phyloP scores from a whole-genome alignment of 2,113 vertebrate genomes.

The Climacteris rufus region DNA sequence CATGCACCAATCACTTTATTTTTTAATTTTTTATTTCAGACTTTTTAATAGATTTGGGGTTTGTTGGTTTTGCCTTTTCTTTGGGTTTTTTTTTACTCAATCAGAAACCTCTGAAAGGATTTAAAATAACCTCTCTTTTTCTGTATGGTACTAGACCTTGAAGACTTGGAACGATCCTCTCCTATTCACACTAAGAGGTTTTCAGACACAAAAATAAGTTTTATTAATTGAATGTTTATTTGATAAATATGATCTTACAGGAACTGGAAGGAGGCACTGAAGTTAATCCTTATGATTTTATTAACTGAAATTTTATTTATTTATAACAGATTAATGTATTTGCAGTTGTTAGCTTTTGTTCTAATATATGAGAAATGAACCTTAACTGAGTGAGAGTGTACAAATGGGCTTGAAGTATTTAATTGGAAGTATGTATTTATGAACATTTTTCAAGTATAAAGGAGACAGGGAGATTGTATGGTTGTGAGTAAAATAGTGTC shows the following conservation, averaged over 20 bases:
- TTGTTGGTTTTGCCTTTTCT: background rate
- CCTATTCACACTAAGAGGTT: background rate
- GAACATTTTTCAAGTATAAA: background rate
- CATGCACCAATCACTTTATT: background rate
- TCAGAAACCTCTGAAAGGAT: background rate
- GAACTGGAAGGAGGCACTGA: background rate
- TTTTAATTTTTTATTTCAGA: background rate
- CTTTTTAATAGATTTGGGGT: background rate
- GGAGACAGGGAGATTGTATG: background rate
- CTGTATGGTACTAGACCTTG: background rate
- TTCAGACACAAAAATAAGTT: background rate
- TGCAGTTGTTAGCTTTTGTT: slow-evolving; percentile 1
- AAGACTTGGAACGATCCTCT: background rate
- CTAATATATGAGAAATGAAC: background rate
- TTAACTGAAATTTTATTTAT: slow-evolving; percentile 6
- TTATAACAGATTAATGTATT: background rate
- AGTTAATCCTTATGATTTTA: background rate
- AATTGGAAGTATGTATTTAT: background rate
- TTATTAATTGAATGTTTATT: background rate
- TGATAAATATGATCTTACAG: background rate
- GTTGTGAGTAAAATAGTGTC: background rate
- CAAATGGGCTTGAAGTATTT: background rate
- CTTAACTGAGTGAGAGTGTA: background rate
- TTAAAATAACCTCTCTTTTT: background rate
- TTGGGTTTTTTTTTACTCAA: background rate